phyloP scores from a whole-genome alignment of 2,797 vertebrate genomes.

The Pachyuromys duprasi region DNA sequence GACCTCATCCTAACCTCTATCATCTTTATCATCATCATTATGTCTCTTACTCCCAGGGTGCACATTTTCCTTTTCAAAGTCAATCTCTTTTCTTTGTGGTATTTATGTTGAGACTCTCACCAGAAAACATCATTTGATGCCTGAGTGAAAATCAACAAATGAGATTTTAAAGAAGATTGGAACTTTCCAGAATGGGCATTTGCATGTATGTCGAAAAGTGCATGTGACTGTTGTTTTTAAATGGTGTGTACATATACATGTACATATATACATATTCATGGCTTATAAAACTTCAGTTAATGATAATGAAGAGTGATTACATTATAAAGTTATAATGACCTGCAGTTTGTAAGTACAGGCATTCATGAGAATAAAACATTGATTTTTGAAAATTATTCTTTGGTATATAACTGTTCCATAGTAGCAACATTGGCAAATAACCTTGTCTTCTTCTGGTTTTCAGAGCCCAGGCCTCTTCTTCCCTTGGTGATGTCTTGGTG shows the following conservation, averaged over 20 bases:
- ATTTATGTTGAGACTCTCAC: not conserved
- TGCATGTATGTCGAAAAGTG: not conserved
- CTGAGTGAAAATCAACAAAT: not conserved
- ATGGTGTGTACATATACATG: not conserved
- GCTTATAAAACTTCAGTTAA: not conserved
- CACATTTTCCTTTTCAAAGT: not conserved
- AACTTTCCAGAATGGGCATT: conserved; percentile 3
- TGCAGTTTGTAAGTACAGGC: not conserved
- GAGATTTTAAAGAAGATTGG: not conserved
- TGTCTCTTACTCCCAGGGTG: not conserved
- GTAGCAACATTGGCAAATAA: conserved; percentile 29
- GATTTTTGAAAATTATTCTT: conserved; percentile 38
- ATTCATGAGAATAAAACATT: conserved; percentile 31
- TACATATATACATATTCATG: not conserved
- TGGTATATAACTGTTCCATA: not conserved
- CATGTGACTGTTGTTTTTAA: not conserved
- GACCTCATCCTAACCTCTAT: not conserved
- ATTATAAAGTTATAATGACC: not conserved
- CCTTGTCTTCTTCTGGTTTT: not conserved
- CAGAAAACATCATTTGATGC: not conserved
- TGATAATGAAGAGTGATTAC: not conserved
- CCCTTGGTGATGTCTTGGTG: not conserved
- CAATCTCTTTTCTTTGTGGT: not conserved
- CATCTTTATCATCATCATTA: not conserved
- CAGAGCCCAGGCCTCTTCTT: not conserved